Evolutionary conservation across 2,113 vertebrate species (phyloP), one percentile per base, ranked within the genome.

Genomic region (Gambusia affinis): DNA sequence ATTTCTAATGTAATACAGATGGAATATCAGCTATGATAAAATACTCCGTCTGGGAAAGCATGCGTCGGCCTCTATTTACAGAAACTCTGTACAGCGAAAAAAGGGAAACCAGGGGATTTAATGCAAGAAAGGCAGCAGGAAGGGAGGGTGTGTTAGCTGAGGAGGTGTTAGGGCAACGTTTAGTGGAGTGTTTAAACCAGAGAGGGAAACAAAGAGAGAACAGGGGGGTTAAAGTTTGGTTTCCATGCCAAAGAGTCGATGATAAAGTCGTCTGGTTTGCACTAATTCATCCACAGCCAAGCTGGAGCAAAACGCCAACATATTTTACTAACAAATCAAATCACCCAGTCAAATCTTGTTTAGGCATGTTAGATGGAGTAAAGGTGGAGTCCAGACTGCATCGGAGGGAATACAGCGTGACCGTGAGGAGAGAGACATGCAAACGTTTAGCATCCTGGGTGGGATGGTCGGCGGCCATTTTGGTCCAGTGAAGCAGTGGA

Each of bases 41-140:
- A 89, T 86, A 86, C 87, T 92, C 81, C 91, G 77, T 89, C 84
- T 85, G 79, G 85, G 92, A 92, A 94, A 93, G 91, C 94, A 94
- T 95, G 94, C 94, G 64, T 91, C 74, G 75, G 64, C 83, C 82
- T 87, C 76, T 92, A 90, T 94, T 83, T 92, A 93, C 91, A 93
- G 85, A 87, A 89, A 85, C 85, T 91, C 87, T 91, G 80, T 91
- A 92, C 89, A 91, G 81, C 83, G 80, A 31, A 30, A 31, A 12
- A 66, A 65, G 67, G 12, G 19, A 39, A 12, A 6, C 2, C 24
- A 67, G 8, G 8, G 31, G 42, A 64, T n/a, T 54, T 63, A 60
- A 74, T 65, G 66, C 12, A 57, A 44, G 51, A 44, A 67, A 42
- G 51, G 31, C 8, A 24, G 42, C n/a, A 2, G 3, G 11, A 54